Conservation (phyloP, 1,140 invertebrate species). For the Drosophila arawakana region DNA sequence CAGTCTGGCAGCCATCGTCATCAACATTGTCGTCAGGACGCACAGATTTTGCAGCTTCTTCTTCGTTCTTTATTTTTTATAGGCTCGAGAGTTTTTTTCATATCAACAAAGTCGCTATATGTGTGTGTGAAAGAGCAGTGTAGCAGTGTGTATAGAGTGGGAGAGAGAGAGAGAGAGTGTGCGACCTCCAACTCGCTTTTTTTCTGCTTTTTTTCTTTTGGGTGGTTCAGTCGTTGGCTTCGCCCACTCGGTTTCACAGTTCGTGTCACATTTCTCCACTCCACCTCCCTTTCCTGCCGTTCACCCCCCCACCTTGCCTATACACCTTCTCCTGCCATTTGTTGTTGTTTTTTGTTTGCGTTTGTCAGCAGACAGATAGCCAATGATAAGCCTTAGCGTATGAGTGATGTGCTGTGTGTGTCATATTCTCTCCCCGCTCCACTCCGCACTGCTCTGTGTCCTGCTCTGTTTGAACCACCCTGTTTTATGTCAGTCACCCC, state of each 20-base stretch:
- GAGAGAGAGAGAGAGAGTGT: background rate
- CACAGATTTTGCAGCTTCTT: conserved; percentile 28
- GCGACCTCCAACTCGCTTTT: conserved; percentile 9
- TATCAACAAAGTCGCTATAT: conserved; percentile 13
- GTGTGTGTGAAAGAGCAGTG: conserved; percentile 7
- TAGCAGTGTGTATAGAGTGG: conserved; percentile 9
- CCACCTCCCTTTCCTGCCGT: background rate
- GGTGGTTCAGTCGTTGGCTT: conserved; percentile 20
- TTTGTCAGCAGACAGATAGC: conserved; percentile 65
- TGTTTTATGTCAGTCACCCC: conserved; percentile 12
- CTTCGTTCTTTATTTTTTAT: conserved; percentile 24
- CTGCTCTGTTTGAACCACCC: conserved; percentile 5
- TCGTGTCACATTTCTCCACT: conserved; percentile 28
- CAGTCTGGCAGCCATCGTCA: conserved; percentile 37
- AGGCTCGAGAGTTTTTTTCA: conserved; percentile 32
- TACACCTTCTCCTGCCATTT: background rate
- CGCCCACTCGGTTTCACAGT: conserved; percentile 36
- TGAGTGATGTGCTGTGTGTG: conserved; percentile 49
- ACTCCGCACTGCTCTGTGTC: background rate
- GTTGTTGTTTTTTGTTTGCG: conserved; percentile 37
- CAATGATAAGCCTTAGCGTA: conserved; percentile 63
- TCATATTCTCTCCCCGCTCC: conserved; percentile 6
- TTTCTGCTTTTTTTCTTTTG: conserved; percentile 1
- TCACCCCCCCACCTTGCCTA: background rate
- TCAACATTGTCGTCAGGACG: conserved; percentile 51